phyloP scores from a whole-genome alignment of 2,113 vertebrate species.

The Cavia aperea region DNA sequence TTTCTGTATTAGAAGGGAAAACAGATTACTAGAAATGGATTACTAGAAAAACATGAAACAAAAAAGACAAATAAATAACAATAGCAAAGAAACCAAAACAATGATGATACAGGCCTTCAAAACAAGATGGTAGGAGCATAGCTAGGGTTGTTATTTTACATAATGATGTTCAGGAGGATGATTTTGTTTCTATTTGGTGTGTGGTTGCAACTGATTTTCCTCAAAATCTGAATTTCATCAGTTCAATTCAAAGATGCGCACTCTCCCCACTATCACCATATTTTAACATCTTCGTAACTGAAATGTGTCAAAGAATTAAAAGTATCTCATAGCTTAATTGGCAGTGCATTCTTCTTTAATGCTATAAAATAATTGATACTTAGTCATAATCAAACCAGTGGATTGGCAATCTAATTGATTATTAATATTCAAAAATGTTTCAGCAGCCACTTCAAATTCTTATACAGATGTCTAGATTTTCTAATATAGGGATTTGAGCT shows the following conservation, averaged over 20 bases:
- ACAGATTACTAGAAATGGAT: too few species aligned
- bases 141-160: too few species aligned
- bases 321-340: neutral
- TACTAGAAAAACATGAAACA: too few species aligned
- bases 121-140: too few species aligned
- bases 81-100: too few species aligned
- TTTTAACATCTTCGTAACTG: neutral
- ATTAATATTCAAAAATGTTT: slow-evolving; percentile 10
- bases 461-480: neutral
- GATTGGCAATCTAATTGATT: neutral
- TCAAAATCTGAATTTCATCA: slow-evolving; percentile 21
- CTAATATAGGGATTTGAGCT: neutral
- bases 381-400: slow-evolving; percentile 2
- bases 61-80: too few species aligned
- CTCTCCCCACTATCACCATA: neutral
- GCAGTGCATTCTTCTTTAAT: neutral
- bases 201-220: neutral
- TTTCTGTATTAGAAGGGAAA: too few species aligned
- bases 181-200: neutral
- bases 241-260: neutral
- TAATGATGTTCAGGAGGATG: neutral
- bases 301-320: neutral
- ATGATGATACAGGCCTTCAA: too few species aligned
- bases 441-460: neutral
- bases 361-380: neutral